A percentile compares a stretch with the other conserved stretches of the same genome.
phyloP scores from a whole-genome alignment of 2,113 vertebrate genomes.

The Oreocharis arfaki region DNA sequence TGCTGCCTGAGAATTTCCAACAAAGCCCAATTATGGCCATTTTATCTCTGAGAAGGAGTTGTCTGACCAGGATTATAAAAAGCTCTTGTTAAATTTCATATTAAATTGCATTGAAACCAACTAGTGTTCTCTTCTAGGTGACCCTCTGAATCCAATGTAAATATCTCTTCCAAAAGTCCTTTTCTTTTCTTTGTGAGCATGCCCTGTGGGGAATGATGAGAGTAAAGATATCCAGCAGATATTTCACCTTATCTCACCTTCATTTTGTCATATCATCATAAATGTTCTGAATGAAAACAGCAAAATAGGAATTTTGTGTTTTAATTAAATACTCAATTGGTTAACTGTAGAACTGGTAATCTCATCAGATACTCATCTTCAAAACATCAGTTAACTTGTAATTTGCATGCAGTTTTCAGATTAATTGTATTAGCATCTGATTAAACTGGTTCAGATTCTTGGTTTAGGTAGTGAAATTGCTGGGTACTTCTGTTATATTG shows the following conservation, averaged over 20 bases:
- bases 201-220: neutral
- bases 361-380: neutral
- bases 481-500: neutral
- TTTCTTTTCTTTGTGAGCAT: neutral
- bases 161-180: neutral
- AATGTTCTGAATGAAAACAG: neutral
- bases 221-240: neutral
- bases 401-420: neutral
- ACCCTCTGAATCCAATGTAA: neutral
- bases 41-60: neutral
- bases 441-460: neutral
- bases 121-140: neutral
- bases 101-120: neutral
- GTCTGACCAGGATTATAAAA: neutral
- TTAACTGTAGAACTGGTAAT: neutral
- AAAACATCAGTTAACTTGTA: neutral
- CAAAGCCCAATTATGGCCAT: neutral
- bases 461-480: neutral
- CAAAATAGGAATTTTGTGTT: neutral
- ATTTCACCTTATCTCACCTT: neutral
- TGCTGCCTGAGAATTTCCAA: neutral
- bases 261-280: neutral
- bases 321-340: neutral
- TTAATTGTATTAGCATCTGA: neutral
- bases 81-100: neutral